phyloP scores from a whole-genome alignment of 2,797 vertebrate genomes.

The Manis javanica region DNA sequence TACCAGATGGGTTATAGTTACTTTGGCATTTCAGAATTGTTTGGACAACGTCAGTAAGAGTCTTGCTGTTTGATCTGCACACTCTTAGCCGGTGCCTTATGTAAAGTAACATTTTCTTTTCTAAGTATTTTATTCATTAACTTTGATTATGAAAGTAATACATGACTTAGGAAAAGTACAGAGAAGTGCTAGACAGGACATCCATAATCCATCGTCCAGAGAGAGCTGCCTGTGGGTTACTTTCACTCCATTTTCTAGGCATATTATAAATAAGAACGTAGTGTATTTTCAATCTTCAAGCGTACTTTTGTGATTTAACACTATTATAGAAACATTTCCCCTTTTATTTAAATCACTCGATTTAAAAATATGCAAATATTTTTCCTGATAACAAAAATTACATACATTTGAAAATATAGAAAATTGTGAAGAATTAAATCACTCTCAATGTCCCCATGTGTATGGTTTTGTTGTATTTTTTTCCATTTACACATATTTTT shows the following conservation, averaged over 20 bases:
- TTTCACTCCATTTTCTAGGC: not conserved
- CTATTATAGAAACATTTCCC: not conserved
- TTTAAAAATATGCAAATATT: slow-evolving; percentile 14
- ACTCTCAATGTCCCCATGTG: not conserved
- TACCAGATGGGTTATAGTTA: not conserved
- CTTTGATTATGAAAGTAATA: slow-evolving; percentile 9
- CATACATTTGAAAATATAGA: not conserved
- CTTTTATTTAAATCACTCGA: slow-evolving; percentile 21
- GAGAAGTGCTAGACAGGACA: not conserved
- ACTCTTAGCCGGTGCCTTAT: not conserved
- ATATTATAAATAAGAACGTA: not conserved
- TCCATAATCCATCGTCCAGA: not conserved
- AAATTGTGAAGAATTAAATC: slow-evolving; percentile 18
- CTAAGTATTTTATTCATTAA: slow-evolving; percentile 30
- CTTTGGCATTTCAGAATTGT: not conserved
- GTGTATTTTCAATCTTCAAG: not conserved
- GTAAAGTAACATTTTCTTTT: not conserved
- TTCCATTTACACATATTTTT: not conserved
- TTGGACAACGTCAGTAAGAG: not conserved
- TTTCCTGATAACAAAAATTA: slow-evolving; percentile 34
- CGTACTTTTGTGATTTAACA: not conserved
- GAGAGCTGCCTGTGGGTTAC: not conserved
- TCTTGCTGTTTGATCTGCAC: not conserved
- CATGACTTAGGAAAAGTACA: not conserved
- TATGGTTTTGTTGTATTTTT: not conserved